Conservation (phyloP, 2,797 vertebrate species). For the Salarias fasciatus region DNA sequence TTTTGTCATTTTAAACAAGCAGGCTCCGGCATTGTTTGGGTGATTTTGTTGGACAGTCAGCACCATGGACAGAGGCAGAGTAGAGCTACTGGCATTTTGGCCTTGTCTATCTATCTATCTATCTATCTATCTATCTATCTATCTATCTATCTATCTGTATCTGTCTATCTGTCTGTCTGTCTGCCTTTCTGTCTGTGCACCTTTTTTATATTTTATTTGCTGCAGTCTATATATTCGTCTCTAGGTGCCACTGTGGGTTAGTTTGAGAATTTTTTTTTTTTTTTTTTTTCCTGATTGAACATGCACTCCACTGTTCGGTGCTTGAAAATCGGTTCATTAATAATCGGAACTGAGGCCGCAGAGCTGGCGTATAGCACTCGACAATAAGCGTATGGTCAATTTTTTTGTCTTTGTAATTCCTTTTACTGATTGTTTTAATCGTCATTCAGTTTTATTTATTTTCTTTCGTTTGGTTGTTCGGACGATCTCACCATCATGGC, state of each 20-base stretch:
- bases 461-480: background rate
- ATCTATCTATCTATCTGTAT: no score
- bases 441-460: background rate
- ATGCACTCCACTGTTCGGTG: conserved; percentile 36
- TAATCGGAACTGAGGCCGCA: conserved; percentile 10
- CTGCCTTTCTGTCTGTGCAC: background rate
- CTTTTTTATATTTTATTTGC: background rate
- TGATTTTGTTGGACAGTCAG: no score
- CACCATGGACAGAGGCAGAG: conserved; percentile 34
- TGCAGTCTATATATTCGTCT: conserved; percentile 55
- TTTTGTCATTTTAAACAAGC: no score
- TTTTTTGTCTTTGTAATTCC: no score
- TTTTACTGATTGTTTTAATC: background rate
- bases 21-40: no score
- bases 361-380: background rate
- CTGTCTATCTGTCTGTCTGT: conserved; percentile 4
- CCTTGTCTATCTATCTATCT: conserved; percentile 5
- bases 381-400: background rate
- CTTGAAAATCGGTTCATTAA: background rate
- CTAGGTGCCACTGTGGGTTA: conserved; percentile 80
- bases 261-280: conserved; percentile 15
- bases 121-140: conserved; percentile 3
- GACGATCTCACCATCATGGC: background rate
- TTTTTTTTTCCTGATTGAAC: background rate
- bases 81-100: no score